Base-by-base conservation (phyloP, 2,113 vertebrate genomes). In the Lagopus muta region DNA sequence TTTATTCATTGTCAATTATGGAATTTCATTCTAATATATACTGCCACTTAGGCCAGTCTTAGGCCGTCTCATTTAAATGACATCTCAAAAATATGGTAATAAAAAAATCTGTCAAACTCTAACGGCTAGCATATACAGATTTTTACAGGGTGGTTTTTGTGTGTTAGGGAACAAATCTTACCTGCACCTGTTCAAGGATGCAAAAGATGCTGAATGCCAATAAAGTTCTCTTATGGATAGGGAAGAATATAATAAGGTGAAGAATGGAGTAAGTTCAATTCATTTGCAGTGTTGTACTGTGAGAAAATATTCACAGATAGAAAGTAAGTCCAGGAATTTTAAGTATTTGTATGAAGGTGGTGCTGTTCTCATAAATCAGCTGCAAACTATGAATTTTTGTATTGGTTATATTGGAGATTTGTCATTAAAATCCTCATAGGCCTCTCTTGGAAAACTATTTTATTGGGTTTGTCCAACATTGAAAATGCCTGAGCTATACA, bases 11-110 rank as follows among this genome's bases (percentile, higher is more conserved):
- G 34, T 5, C 32, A 81, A 21, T 67, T 71, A 74, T 15, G 12
- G 54, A 90, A 88, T 91, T 92, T 75, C n/a, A 18, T 79, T 90
- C 52, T 77, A 82, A 70, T 61, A 60, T 32, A 73, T 81, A 58
- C 48, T 73, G 43, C 24, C 55, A 77, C 15, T 74, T 78, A 77
- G 32, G 32, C 55, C 3, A 60, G 11, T 7, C 18, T 77, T 8
- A 2, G 11, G 13, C 19, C 67, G 74, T 64, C 87, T 85, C 1
- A 8, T 82, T 80, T 77, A 67, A 38, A 36, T 21, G 20, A 43
- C 76, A 30, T 13, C 3, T 47, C 67, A 55, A 92, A 72, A 62
- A 15, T 16, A 0, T 82, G 72, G 20, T 34, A 70, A 18, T 50
- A 60, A 65, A 65, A 65, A 65, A 47, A 2, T 16, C 48, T 34